Evolutionary conservation across 2,113 vertebrate genomes (phyloP).

Genomic region (Excalfactoria chinensis): DNA sequence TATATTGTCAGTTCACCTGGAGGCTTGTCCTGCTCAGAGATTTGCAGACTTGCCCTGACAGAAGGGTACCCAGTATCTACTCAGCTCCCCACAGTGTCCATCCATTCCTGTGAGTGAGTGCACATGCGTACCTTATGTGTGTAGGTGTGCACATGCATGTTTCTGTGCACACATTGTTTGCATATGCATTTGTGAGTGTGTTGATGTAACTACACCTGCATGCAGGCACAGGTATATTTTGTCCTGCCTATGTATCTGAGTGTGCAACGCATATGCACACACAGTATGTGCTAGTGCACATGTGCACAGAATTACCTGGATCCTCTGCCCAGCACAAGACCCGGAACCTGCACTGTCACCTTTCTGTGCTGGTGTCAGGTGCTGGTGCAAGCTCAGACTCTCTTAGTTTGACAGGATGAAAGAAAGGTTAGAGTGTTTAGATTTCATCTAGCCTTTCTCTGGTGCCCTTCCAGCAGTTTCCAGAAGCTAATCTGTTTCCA

Average conservation of each 20-base stretch:
- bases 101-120: not conserved
- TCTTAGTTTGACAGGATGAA: not conserved
- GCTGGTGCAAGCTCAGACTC: not conserved
- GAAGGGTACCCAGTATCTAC: not conserved
- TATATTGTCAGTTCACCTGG: not conserved
- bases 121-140: not conserved
- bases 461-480: not conserved
- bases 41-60: not conserved
- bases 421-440: not conserved
- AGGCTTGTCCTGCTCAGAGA: not conserved
- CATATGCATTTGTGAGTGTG: not conserved
- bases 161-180: not conserved
- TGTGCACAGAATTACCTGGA: not conserved
- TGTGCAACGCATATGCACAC: not conserved
- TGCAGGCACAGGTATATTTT: not conserved
- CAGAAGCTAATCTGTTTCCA: not conserved
- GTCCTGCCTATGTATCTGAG: not conserved
- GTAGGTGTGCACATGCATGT: not conserved
- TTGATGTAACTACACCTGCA: not conserved
- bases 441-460: not conserved
- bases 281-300: not conserved
- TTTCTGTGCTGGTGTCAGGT: not conserved
- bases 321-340: not conserved
- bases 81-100: not conserved
- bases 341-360: not conserved